Base-by-base conservation (phyloP, 2,113 vertebrate species). In the Melospiza georgiana region DNA sequence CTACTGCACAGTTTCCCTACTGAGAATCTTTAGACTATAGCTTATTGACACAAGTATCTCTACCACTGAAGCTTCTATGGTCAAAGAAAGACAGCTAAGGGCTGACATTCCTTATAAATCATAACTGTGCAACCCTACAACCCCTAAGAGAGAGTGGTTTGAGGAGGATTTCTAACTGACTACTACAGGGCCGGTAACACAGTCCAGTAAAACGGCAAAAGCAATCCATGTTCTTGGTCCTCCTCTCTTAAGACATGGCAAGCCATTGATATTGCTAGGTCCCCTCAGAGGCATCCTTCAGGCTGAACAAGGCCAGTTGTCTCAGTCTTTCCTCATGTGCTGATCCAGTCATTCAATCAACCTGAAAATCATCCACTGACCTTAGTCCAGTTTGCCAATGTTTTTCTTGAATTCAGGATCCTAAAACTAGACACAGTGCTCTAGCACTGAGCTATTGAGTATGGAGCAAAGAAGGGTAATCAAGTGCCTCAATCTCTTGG, bases 71-170 rank as follows among this genome's bases (percentile, higher is more conserved):
- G 30, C 8, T 66, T 57, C 81, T 61, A 5, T 7, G 21, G 63
- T 59, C 39, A n/a, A 48, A 90, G 37, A 43, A 62, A 62, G 24
- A 80, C 1, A 81, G 58, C 55, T 73, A 62, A 81, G 43, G 24
- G n/a, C 43, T 79, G 62, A 52, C 15, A 7, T 24, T 12, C n/a
- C 48, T 59, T 17, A 73, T 31, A 84, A 62, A 62, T 10, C 1
- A 0, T 33, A 58, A 68, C 43, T 76, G 18, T 31, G 33, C 18
- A 15, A 85, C 54, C 27, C 43, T 15, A 21, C 0, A 0, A 55
- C 33, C 21, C 52, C 18, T 33, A 35, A 65, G 39, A 57, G 11
- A 49, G 3, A 33, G 11, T 30, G 39, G 15, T 68, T 59, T 72
- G 28, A 54, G 37, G 24, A 74, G 17, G 44, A 77, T 21, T 84